Conservation (phyloP, 35 echinoderm and acorn worm species). For the Apostichopus parvimensis region DNA sequence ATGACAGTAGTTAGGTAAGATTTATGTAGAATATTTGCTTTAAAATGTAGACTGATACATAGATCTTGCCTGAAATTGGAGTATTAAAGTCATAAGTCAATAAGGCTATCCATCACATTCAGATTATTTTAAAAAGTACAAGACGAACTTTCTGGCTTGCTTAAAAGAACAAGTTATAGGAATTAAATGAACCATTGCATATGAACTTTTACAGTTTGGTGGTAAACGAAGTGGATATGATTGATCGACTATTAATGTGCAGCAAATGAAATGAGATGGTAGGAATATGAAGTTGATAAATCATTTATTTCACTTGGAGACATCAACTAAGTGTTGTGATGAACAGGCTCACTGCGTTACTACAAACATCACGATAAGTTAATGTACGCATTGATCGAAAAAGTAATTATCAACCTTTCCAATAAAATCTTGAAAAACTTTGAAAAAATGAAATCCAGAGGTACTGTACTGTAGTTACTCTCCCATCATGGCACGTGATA, state of each 20-base stretch:
- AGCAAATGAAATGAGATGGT: neutral
- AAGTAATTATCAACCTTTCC: too few relatives aligned
- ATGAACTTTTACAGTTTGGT: neutral
- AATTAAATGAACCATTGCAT: conserved; percentile 3
- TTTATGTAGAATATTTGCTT: neutral
- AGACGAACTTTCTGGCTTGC: neutral
- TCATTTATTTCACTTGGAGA: neutral
- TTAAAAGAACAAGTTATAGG: neutral
- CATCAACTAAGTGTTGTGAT: neutral
- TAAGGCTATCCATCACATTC: neutral
- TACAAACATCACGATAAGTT: too few relatives aligned
- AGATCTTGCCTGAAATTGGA: neutral
- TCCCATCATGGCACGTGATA: too few relatives aligned
- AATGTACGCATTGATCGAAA: too few relatives aligned
- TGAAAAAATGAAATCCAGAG: too few relatives aligned
- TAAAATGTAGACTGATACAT: neutral
- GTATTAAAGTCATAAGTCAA: neutral
- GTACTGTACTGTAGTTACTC: too few relatives aligned
- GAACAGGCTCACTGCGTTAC: too few relatives aligned
- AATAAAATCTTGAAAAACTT: too few relatives aligned
- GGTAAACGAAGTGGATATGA: neutral
- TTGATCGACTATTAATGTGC: conserved; percentile 9
- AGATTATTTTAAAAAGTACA: neutral
- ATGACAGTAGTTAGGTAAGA: neutral
- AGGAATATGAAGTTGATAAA: neutral